Evolutionary conservation across 2,888 invertebrate species (phyloP), one percentile per base, ranked within the genome.

Genomic region (Argyresthia goedartella): DNA sequence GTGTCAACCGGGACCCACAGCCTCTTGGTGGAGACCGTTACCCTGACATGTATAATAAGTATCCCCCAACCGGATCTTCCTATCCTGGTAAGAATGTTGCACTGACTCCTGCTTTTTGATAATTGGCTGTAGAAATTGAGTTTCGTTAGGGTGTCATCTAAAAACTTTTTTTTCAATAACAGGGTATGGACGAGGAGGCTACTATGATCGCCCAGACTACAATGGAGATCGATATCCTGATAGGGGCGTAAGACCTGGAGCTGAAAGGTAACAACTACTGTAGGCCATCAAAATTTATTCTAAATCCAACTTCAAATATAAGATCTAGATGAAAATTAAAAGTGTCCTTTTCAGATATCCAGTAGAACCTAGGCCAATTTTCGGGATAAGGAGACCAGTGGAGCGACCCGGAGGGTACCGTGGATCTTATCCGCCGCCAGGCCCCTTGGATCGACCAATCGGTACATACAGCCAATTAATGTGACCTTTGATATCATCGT

Each of bases 41-140:
- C 64, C 87, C 88, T 49, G 78, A 82, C 61, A 63, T 84, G 56
- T 82, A 87, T 68, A 87, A 88, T 62, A 87, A 89, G 69, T 89
- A 88, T 84, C 89, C 90, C 76, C 85, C 86, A 76, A 81, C 81
- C 77, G 85, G 85, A 76, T 80, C 85, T 56, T 82, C 85, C 65
- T 84, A 80, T 64, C 82, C 81, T 64, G 86, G 86, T 86, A 76
- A 82, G 85, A 74, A 74, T 60, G 52, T 49, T 49, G 54, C 50
- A 55, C 8, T 43, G n/a, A 42, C 15, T 6, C 8, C 25, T 25
- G 25, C 25, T 25, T 25, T 25, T 2, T 25, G 25, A 25, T 6
- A 6, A 25, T 25, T 25, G 25, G 25, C 25, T 25, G 25, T 25
- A 25, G 25, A 25, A 25, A 25, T 25, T 6, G 2, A 6, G 25